Evolutionary conservation across 2,113 vertebrate genomes (phyloP).

Genomic region (Epinephelus cyanopodus): DNA sequence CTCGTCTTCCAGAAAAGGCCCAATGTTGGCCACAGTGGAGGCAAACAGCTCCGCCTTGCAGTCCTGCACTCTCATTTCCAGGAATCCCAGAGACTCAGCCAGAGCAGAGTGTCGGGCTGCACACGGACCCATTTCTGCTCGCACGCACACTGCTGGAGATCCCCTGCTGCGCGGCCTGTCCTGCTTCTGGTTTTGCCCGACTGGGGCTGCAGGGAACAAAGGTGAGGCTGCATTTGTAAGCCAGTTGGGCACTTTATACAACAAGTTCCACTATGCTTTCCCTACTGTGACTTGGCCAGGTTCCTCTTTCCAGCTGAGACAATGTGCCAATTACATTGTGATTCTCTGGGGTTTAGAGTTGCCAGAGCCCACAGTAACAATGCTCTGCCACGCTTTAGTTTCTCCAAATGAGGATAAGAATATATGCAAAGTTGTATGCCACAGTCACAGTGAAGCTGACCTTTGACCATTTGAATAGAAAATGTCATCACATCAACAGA

Average conservation of each 20-base stretch:
- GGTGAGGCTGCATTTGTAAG: background rate
- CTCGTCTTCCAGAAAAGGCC: constrained; percentile 96
- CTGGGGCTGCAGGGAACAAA: constrained; percentile 40
- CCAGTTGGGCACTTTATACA: background rate
- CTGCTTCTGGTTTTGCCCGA: constrained; percentile 35
- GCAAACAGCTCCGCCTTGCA: constrained; percentile 86
- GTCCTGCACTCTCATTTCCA: constrained; percentile 85
- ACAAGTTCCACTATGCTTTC: background rate
- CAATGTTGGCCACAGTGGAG: constrained; percentile 89
- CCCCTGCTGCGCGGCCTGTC: constrained; percentile 34
- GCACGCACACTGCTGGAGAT: constrained; percentile 82
- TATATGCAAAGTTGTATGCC: too few species aligned
- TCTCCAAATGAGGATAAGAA: too few species aligned
- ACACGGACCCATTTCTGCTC: constrained; percentile 87
- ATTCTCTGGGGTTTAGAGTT: background rate
- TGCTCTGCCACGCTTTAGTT: too few species aligned
- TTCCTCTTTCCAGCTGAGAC: background rate
- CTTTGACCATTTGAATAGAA: too few species aligned
- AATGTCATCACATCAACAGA: background rate
- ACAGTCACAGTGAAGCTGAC: too few species aligned
- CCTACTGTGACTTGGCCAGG: background rate
- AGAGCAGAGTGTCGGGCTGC: constrained; percentile 83
- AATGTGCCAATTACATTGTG: background rate
- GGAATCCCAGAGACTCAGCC: constrained; percentile 86
- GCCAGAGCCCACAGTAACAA: too few species aligned